These are phyloP conservation scores for Scaeva pyrastri DNA, from an alignment of 2,888 invertebrate species.

Conservation along the genomic window DNA sequence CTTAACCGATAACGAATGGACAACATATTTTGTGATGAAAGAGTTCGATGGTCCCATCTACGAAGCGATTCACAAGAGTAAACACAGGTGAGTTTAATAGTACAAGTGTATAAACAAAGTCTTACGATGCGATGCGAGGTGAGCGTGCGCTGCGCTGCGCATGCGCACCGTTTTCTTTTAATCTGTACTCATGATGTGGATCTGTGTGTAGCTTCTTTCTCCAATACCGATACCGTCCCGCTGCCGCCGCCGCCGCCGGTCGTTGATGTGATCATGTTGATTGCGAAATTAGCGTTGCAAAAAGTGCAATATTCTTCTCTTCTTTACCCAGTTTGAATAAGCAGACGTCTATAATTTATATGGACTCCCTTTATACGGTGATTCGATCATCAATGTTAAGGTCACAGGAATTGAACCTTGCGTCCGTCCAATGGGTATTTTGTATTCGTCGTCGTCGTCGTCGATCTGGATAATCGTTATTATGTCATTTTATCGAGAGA, in stretches of 20 bases:
- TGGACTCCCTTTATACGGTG: slow-evolving; percentile 23
- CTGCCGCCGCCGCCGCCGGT: no score
- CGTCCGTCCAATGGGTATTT: background rate
- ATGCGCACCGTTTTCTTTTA: no score
- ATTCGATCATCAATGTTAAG: slow-evolving; percentile 65
- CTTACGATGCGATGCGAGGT: slow-evolving; percentile 11
- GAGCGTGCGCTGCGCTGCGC: slow-evolving; percentile 15
- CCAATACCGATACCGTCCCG: no score
- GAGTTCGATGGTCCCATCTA: slow-evolving; percentile 89
- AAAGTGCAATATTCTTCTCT: no score
- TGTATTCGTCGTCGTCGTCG: background rate
- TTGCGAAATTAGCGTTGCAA: no score
- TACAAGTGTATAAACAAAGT: background rate
- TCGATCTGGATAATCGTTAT: slow-evolving; percentile 25
- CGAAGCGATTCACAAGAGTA: slow-evolving; percentile 86
- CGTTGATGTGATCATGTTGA: no score
- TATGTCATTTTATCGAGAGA: slow-evolving; percentile 46
- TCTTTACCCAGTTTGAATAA: background rate
- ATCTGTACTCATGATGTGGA: no score
- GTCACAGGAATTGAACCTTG: slow-evolving; percentile 63
- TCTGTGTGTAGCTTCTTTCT: no score
- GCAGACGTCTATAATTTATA: slow-evolving; percentile 41
- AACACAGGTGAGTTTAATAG: slow-evolving; percentile 85
- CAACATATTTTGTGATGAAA: slow-evolving; percentile 89
- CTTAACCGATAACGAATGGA: slow-evolving; percentile 85